Conservation (phyloP, 2,888 invertebrate species). For the Nemotelus nigrinus region DNA sequence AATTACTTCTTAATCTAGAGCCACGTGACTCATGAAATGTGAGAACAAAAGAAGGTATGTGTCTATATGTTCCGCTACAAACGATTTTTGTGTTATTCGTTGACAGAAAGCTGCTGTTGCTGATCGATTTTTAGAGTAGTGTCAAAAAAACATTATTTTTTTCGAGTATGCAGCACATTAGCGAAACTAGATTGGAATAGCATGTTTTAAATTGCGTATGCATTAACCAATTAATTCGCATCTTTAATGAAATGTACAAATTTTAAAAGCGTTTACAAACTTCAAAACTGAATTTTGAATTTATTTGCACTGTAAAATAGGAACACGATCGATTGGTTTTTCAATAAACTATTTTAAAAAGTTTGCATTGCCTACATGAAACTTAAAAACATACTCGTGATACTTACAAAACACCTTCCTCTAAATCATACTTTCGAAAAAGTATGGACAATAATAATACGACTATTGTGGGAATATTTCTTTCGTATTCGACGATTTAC, state of each 20-base stretch:
- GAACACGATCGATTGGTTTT: neutral
- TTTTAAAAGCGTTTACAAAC: too few relatives aligned
- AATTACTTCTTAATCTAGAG: slow-evolving; percentile 2
- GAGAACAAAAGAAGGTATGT: neutral
- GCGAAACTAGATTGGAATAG: too few relatives aligned
- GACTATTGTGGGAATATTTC: slow-evolving; percentile 7
- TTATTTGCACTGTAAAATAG: neutral
- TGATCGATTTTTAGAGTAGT: too few relatives aligned
- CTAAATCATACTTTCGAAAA: neutral
- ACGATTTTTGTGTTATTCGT: too few relatives aligned
- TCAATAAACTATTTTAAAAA: too few relatives aligned
- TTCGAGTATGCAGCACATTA: too few relatives aligned
- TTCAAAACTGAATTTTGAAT: neutral
- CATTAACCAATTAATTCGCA: too few relatives aligned
- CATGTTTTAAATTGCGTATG: too few relatives aligned
- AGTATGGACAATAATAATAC: slow-evolving; percentile 4
- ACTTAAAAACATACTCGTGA: neutral
- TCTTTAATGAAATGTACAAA: too few relatives aligned
- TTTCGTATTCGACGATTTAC: neutral
- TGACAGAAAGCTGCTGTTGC: too few relatives aligned
- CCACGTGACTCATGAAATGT: neutral
- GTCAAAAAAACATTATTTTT: too few relatives aligned
- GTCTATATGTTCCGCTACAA: neutral
- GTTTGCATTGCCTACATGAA: neutral
- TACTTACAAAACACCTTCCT: neutral